phyloP scores from a whole-genome alignment of 2,888 invertebrate genomes.

The Tinea trinotella region DNA sequence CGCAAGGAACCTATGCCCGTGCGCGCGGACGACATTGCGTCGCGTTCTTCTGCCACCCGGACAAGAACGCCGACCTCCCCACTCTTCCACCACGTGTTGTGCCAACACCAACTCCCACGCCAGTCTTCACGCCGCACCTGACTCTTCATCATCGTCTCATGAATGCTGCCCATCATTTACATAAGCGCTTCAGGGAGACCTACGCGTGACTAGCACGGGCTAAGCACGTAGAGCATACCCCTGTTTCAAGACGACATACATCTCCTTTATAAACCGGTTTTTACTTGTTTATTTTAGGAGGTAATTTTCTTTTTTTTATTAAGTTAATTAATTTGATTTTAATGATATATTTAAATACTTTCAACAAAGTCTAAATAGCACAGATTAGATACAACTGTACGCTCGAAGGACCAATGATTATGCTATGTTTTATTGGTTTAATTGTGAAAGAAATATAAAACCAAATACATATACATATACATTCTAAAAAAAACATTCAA shows the following conservation, averaged over 20 bases:
- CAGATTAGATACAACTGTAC: no score
- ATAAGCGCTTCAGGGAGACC: slow-evolving; percentile 79
- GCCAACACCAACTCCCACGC: slow-evolving; percentile 50
- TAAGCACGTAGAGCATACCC: not conserved
- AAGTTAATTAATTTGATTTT: no score
- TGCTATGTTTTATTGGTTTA: no score
- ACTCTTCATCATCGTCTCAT: slow-evolving; percentile 71
- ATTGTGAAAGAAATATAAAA: no score
- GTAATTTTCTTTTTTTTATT: no score
- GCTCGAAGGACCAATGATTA: no score
- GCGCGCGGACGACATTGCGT: slow-evolving; percentile 81
- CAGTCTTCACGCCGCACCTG: slow-evolving; percentile 49
- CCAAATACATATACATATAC: no score
- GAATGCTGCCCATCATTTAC: slow-evolving; percentile 79
- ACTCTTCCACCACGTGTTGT: slow-evolving; percentile 57
- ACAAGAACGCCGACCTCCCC: slow-evolving; percentile 66
- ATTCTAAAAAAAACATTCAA: no score
- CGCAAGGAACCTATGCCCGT: slow-evolving; percentile 74
- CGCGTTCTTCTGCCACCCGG: slow-evolving; percentile 84
- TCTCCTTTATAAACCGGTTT: not conserved
- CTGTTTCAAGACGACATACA: not conserved
- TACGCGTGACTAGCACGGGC: slow-evolving; percentile 71
- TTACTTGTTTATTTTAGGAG: no score
- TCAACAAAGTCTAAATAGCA: no score
- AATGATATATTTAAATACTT: no score